These are phyloP conservation scores for Caenorhabditis briggsae DNA, from an alignment of 1,140 invertebrate species.

Conservation along the genomic window DNA sequence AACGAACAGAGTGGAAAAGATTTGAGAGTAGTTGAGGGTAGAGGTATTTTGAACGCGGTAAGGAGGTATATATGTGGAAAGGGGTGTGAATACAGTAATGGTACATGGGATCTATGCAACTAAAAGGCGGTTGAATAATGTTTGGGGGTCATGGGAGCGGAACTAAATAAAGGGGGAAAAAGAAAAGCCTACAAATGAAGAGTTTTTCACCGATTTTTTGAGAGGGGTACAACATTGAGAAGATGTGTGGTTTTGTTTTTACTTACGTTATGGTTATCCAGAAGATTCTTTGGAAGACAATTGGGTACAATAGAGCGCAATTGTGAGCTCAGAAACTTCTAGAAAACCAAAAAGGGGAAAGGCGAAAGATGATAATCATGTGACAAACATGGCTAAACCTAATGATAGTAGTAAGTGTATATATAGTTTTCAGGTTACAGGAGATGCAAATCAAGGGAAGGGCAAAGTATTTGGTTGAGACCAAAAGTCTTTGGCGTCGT, in stretches of 20 bases:
- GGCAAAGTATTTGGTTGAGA: background rate
- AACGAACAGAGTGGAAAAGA: background rate
- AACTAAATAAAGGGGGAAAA: background rate
- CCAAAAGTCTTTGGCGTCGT: background rate
- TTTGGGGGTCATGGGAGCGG: background rate
- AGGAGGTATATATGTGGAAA: background rate
- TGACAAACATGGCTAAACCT: constrained; percentile 53
- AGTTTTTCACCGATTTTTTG: constrained; percentile 36
- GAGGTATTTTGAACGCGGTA: background rate
- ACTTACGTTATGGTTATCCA: background rate
- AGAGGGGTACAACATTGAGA: background rate
- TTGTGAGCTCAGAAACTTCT: too few species aligned
- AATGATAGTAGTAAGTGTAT: background rate
- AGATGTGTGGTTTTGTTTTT: background rate
- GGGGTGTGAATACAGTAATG: constrained; percentile 20
- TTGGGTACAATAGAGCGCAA: too few species aligned
- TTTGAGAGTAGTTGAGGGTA: constrained; percentile 3
- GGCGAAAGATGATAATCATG: constrained; percentile 45
- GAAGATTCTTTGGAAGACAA: background rate
- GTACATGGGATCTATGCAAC: constrained; percentile 29
- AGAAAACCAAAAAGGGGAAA: background rate
- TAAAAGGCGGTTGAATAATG: constrained; percentile 12
- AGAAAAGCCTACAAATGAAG: constrained; percentile 42
- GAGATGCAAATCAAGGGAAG: background rate
- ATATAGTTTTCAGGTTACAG: background rate